Conservation (phyloP, 2,888 invertebrate species). For the Junonia oenone region DNA sequence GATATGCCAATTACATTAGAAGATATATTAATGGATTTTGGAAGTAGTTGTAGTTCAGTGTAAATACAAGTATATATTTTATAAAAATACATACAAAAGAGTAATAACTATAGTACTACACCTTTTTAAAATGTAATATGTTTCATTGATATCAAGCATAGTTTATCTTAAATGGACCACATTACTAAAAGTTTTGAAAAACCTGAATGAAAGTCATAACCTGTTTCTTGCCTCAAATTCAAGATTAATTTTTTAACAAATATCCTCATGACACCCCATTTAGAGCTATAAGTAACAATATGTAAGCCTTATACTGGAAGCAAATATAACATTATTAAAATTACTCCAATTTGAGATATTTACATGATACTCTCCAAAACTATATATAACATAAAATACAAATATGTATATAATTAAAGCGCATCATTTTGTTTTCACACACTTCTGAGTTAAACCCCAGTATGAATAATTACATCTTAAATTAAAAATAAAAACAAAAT, state of each 20-base stretch:
- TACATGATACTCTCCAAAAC: slow-evolving; percentile 63
- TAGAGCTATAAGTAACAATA: slow-evolving; percentile 61
- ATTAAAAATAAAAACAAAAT: slow-evolving; percentile 71
- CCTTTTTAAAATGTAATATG: slow-evolving; percentile 66
- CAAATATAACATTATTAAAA: slow-evolving; percentile 71
- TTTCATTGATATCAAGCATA: slow-evolving; percentile 70
- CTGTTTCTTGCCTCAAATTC: slow-evolving; percentile 31
- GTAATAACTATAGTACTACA: slow-evolving; percentile 58
- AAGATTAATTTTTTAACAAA: slow-evolving; percentile 43
- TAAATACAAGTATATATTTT: slow-evolving; percentile 76
- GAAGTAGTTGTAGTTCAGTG: slow-evolving; percentile 68
- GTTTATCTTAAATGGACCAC: slow-evolving; percentile 64
- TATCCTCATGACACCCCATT: slow-evolving; percentile 40
- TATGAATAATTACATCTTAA: slow-evolving; percentile 66
- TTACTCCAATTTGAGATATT: slow-evolving; percentile 62
- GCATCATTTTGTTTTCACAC: slow-evolving; percentile 72
- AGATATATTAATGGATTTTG: slow-evolving; percentile 53
- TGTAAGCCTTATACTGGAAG: slow-evolving; percentile 69
- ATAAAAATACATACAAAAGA: slow-evolving; percentile 77
- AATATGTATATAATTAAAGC: slow-evolving; percentile 67
- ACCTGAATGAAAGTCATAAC: slow-evolving; percentile 21
- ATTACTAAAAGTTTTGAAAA: slow-evolving; percentile 26
- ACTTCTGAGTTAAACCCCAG: slow-evolving; percentile 61
- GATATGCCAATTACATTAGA: slow-evolving; percentile 76
- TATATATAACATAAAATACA: slow-evolving; percentile 50